Conservation (phyloP, 2,888 invertebrate genomes). For the Watsonalla binaria region DNA sequence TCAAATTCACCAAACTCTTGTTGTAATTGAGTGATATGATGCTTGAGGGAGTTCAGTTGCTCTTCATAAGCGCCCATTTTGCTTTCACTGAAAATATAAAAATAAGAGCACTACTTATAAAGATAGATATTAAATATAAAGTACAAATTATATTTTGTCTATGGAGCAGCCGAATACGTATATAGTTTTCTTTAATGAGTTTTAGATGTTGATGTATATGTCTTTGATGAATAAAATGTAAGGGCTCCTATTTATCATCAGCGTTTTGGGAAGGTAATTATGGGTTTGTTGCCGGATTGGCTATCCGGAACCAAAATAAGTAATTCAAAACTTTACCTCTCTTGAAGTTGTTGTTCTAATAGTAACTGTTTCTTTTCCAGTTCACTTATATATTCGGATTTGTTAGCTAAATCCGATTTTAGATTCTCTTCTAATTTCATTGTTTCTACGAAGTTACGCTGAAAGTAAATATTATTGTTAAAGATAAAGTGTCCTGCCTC, state of each 20-base stretch:
- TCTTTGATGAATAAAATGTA: no score
- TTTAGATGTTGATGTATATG: no score
- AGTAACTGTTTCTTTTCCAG: constrained; percentile 42
- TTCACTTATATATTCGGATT: constrained; percentile 45
- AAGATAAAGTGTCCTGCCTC: no score
- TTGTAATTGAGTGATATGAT: constrained; percentile 47
- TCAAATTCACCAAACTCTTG: constrained; percentile 56
- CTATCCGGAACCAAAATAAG: no score
- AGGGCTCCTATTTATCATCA: no score
- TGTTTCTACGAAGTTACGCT: constrained; percentile 44
- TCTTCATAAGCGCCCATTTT: constrained; percentile 56
- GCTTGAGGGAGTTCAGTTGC: constrained; percentile 47
- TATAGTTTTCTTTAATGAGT: no score
- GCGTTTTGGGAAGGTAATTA: no score
- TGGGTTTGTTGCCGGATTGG: no score
- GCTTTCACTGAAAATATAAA: constrained; percentile 35
- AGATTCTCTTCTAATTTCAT: constrained; percentile 31
- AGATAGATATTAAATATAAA: no score
- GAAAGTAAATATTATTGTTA: constrained; percentile 8
- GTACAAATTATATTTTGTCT: no score
- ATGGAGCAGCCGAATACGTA: no score
- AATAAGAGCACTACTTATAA: neutral
- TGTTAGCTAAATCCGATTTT: constrained; percentile 35
- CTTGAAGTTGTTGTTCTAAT: constrained; percentile 45
- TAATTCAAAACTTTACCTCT: constrained; percentile 30